Evolutionary conservation across 1,140 invertebrate species (phyloP), one percentile per base, ranked within the genome.

Genomic region (Caenorhabditis remanei): DNA sequence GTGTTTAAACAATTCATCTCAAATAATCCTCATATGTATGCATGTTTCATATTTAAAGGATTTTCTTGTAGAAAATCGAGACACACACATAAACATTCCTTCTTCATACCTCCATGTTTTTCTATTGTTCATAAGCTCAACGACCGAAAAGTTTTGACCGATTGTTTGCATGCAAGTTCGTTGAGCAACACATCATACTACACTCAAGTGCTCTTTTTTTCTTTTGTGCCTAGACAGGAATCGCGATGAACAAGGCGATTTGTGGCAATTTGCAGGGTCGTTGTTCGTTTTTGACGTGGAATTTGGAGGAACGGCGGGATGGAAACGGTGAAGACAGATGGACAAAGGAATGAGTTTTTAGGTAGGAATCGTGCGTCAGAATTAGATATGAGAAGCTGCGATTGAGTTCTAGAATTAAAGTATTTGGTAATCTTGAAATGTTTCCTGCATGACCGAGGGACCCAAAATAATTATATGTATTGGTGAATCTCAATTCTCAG

Each of bases 171-270:
- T 43, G 71, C 9, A 65, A 41, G 65, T 13, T 71, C 71, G 41
- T 7, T 4, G 16, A 48, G n/a, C 11, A 79, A n/a, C 46, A 48
- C 71, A 79, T n/a, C 71, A 79, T 79, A 79, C 71, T 79, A 79
- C 71, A 79, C 43, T 79, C 71, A 79, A 79, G 71, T 79, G 71
- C 43, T 50, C 43, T 50, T 79, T 79, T 79, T 79, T 79, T 79
- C 32, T 79, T 24, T 43, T 79, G 71, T 53, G 65, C 65, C 41
- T 40, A 79, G 46, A 79, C 71, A 50, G 71, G 71, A 79, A 79
- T 79, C 46, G n/a, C 11, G 61, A 53, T 32, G 61, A 50, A 79
- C 43, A 48, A 79, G 46, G 71, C 46, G 46, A 79, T 79, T 79
- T 79, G 71, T 79, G 71, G 46, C 71, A 79, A 50, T 13, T 79